Percentiles rank a stretch among this genome's conserved stretches.
phyloP scores from a whole-genome alignment of 2,113 vertebrate species.

The Chamaetylas fuelleborni region DNA sequence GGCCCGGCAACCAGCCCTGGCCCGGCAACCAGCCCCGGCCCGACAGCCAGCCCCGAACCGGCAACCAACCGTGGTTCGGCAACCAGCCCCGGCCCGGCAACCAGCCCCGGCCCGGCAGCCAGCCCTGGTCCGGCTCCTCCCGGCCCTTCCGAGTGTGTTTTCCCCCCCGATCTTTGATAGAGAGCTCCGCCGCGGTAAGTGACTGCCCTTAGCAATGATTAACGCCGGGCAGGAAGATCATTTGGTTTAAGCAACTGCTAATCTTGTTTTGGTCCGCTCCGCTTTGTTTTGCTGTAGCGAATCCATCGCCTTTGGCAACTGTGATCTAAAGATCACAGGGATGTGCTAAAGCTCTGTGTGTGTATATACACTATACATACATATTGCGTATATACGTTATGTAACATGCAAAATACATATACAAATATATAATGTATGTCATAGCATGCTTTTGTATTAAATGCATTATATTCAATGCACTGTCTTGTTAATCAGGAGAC shows the following conservation, averaged over 20 bases:
- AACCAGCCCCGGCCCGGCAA: accelerated
- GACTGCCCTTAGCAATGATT: background rate
- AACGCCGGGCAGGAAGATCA: background rate
- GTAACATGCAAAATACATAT: background rate
- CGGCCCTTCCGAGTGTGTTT: accelerated
- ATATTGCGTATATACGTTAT: accelerated
- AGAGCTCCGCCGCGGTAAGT: background rate
- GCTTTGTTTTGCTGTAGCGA: background rate
- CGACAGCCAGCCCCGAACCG: too few species aligned
- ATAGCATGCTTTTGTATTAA: background rate
- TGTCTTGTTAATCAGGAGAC: background rate
- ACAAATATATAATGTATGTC: background rate
- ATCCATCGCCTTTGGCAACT: background rate
- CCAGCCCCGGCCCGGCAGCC: accelerated
- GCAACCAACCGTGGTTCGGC: accelerated
- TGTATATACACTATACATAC: too few species aligned
- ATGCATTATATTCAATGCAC: accelerated
- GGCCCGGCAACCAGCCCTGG: background rate
- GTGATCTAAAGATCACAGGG: background rate
- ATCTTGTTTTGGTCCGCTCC: background rate
- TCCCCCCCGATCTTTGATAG: accelerated
- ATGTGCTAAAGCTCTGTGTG: background rate
- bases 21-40: accelerated
- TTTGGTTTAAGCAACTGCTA: background rate
- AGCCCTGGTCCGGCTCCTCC: accelerated